A percentile compares a stretch with the other conserved stretches of the same genome.
Conservation (phyloP, 2,113 vertebrate species). For the Arizona elegans region DNA sequence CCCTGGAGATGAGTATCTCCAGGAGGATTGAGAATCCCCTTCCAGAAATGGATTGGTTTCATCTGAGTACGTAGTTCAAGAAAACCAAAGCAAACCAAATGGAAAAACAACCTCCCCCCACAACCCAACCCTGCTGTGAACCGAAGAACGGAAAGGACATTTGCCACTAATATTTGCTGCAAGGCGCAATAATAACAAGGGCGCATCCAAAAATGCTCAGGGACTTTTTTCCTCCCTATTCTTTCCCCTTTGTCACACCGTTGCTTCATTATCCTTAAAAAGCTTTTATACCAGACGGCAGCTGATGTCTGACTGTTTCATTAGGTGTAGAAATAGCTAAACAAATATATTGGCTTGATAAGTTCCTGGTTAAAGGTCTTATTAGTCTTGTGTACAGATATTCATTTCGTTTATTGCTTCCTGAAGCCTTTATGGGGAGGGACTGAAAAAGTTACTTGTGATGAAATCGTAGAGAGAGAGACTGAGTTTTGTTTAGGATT, state of each 20-base stretch:
- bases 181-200: constrained; percentile 53
- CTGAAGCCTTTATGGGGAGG: not conserved
- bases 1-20: constrained; percentile 39
- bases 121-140: constrained; percentile 37
- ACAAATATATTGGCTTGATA: constrained; percentile 4
- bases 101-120: not conserved
- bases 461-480: not conserved
- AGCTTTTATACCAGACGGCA: constrained; percentile 6
- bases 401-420: not conserved
- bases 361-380: constrained; percentile 38
- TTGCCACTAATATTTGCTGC: constrained; percentile 66
- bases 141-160: constrained; percentile 62
- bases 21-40: constrained; percentile 50
- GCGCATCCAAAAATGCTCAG: not conserved
- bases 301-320: constrained; percentile 27
- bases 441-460: not conserved
- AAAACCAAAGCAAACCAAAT: not conserved
- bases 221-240: too few species aligned
- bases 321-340: constrained; percentile 20
- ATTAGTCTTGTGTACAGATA: not conserved
- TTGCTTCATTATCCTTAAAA: constrained; percentile 56
- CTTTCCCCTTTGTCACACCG: constrained; percentile 6
- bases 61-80: constrained; percentile 58
- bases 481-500: not conserved
- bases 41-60: constrained; percentile 60